Conservation (phyloP, 2,113 vertebrate genomes). For the Gymnarchus niloticus region DNA sequence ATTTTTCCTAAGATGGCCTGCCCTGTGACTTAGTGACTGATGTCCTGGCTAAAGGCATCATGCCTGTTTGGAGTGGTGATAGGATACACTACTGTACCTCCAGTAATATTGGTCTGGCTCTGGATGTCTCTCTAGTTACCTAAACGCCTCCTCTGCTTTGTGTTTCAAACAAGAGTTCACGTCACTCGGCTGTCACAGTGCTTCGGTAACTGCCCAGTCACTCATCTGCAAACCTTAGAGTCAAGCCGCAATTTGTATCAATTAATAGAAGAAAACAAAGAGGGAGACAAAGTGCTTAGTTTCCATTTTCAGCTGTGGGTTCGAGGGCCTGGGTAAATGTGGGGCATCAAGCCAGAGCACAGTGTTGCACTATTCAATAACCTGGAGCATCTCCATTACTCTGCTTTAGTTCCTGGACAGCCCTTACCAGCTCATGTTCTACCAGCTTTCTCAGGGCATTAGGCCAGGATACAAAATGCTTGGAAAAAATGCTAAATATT, state of each 20-base stretch:
- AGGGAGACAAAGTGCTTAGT: background rate
- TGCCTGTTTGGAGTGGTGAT: background rate
- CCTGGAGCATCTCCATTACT: conserved; percentile 49
- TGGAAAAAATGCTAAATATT: conserved; percentile 26
- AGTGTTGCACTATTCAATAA: conserved; percentile 22
- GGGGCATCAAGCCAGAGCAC: background rate
- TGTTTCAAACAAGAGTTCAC: background rate
- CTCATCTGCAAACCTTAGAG: background rate
- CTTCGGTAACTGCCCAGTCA: background rate
- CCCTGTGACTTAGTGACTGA: background rate
- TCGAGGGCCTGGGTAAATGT: conserved; percentile 9
- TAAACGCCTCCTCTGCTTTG: background rate
- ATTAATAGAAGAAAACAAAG: background rate
- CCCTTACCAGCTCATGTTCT: conserved; percentile 63
- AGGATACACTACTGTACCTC: background rate
- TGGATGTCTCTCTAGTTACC: background rate
- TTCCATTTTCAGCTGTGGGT: background rate
- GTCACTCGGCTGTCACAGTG: background rate
- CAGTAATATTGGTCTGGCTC: background rate
- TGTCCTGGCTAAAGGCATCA: background rate
- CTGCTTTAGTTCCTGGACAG: conserved; percentile 52
- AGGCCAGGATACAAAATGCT: conserved; percentile 50
- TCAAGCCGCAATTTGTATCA: background rate
- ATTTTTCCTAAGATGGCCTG: background rate
- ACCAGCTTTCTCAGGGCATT: conserved; percentile 45